A percentile compares a stretch with the other conserved stretches of the same genome.
Conservation (phyloP, 2,888 invertebrate species). For the Geotrupes spiniger region DNA sequence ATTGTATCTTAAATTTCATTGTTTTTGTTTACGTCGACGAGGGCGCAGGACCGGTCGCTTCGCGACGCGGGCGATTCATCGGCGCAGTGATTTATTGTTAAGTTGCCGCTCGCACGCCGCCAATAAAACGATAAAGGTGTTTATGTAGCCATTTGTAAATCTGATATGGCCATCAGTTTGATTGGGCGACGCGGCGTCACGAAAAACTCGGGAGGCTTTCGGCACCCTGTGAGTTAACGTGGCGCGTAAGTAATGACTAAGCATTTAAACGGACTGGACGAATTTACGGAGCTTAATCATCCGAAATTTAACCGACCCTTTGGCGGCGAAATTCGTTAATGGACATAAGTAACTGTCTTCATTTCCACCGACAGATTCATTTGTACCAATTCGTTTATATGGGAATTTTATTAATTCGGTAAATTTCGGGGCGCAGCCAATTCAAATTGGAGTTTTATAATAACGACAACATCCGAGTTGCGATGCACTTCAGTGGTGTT, state of each 20-base stretch:
- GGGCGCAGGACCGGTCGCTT: too few relatives aligned
- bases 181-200: too few relatives aligned
- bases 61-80: too few relatives aligned
- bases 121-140: not conserved
- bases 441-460: too few relatives aligned
- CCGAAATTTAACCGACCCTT: constrained; percentile 45
- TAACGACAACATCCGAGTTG: too few relatives aligned
- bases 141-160: constrained; percentile 1
- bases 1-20: constrained; percentile 23
- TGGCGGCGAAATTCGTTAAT: constrained; percentile 33
- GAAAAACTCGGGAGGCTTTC: not conserved
- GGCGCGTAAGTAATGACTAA: constrained; percentile 17
- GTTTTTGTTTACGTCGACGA: constrained; percentile 10
- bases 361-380: constrained; percentile 18
- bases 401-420: constrained; percentile 15
- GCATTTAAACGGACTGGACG: constrained; percentile 21
- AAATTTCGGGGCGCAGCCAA: not conserved
- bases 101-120: too few relatives aligned
- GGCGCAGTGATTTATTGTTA: too few relatives aligned
- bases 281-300: constrained; percentile 35
- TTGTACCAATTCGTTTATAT: constrained; percentile 18
- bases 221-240: constrained; percentile 1
- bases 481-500: too few relatives aligned
- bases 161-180: not conserved
- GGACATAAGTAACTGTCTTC: constrained; percentile 15